Evolutionary conservation across 2,888 invertebrate genomes (phyloP), one percentile per base, ranked within the genome.

Genomic region (Seira musarum): DNA sequence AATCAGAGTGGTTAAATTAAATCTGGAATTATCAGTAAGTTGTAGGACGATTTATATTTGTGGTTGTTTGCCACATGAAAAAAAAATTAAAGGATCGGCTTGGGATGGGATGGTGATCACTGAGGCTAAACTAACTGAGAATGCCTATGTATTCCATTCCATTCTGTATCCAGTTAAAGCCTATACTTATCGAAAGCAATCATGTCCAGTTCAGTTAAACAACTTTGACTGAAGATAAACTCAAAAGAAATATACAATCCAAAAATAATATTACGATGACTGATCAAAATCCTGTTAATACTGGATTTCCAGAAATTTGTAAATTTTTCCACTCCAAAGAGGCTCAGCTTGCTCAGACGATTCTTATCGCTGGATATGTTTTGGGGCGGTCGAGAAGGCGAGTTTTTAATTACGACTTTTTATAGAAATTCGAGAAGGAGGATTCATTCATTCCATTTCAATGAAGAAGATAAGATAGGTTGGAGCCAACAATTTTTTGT

Each of bases 321-420:
- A 82, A 82, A 80, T 82, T 82, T n/a, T 82, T 82, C 82, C 82
- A 82, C 73, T 76, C 65, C 66, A 69, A 17, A 63, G 61, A 49
- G 35, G 53, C 49, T 53, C 66, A 73, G 68, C 69, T 69, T 73
- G 69, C 69, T 80, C 80, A 80, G 80, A 80, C 80, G 69, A 69
- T 69, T 64, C 17, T 80, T 69, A 80, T 79, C 73, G 61, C n/a
- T n/a, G n/a, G 61, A 64, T 68, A 71, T 78, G 72, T 78, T 78
- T 79, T 65, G 63, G 15, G 60, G 67, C 67, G 22, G 46, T 79
- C 63, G 57, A n/a, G n/a, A n/a, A n/a, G n/a, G n/a, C n/a, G n/a
- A n/a, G n/a, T n/a, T 77, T 65, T 64, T 63, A 49, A 40, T 19
- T 72, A 66, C 61, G 78, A 53, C 53, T 71, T 66, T 66, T 61